A percentile compares a stretch with the other conserved stretches of the same genome.
Conservation (phyloP, 2,113 vertebrate genomes). For the Todiramphus saurophagus region DNA sequence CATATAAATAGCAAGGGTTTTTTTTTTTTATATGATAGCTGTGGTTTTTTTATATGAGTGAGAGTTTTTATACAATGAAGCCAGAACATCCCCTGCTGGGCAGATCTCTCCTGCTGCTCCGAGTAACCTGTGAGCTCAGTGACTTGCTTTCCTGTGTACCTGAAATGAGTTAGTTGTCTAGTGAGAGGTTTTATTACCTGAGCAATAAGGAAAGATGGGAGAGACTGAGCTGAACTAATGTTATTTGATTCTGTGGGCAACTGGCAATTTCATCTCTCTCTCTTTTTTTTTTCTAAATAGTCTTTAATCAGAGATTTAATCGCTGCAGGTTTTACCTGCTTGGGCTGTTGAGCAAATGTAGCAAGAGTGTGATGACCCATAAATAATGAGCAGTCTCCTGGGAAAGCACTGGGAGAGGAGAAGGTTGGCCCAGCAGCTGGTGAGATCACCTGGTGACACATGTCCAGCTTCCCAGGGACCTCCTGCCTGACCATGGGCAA, state of each 20-base stretch:
- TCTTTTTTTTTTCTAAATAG: neutral
- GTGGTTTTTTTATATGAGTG: too few species aligned
- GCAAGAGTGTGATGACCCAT: neutral
- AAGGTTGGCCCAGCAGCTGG: neutral
- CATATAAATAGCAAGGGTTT: neutral
- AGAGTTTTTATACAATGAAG: too few species aligned
- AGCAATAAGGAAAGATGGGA: neutral
- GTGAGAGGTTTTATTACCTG: neutral
- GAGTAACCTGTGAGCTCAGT: neutral
- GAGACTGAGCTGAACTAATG: neutral
- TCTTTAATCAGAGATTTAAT: neutral
- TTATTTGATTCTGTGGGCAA: neutral
- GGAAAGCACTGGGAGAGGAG: neutral
- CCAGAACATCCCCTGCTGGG: neutral
- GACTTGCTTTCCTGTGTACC: neutral
- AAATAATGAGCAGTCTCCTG: neutral
- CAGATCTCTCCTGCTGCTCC: neutral
- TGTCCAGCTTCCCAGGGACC: neutral
- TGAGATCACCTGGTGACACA: neutral
- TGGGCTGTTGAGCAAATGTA: rapidly evolving
- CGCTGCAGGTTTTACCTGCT: neutral
- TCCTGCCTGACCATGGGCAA: neutral
- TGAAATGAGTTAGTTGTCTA: neutral
- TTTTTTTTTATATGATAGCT: too few species aligned
- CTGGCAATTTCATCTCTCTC: neutral